phyloP scores from a whole-genome alignment of 2,797 vertebrate species.

The Loris lydekkerianus region DNA sequence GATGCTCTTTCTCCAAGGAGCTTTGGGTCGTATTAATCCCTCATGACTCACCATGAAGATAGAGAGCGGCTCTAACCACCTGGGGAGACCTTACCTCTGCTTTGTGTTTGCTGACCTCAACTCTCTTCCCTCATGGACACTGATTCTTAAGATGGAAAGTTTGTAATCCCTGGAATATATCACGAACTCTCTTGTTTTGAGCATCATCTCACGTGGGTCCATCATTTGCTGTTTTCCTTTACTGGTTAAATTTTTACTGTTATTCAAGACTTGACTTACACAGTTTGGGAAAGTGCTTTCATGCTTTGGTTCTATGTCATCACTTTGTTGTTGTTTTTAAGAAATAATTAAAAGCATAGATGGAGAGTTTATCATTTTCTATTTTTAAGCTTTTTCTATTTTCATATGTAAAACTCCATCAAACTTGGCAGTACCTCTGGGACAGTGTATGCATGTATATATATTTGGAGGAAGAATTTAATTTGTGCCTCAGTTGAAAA shows the following conservation, averaged over 20 bases:
- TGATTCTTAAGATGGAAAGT: background rate
- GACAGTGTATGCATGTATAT: background rate
- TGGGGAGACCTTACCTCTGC: background rate
- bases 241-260: background rate
- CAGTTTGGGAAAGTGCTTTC: background rate
- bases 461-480: slow-evolving; percentile 5
- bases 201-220: background rate
- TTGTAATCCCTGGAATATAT: background rate
- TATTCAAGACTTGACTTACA: background rate
- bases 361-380: slow-evolving; percentile 22
- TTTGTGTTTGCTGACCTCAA: slow-evolving; percentile 38
- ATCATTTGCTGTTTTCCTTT: background rate
- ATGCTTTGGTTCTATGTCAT: background rate
- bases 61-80: background rate
- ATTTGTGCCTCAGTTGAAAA: slow-evolving; percentile 51
- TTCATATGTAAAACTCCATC: background rate
- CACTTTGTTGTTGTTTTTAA: slow-evolving; percentile 41
- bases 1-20: slow-evolving; percentile 59
- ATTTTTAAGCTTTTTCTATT: slow-evolving; percentile 46
- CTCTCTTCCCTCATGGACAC: background rate
- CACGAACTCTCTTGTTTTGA: background rate
- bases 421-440: background rate
- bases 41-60: background rate
- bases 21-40: background rate
- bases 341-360: slow-evolving; percentile 30